A percentile compares a stretch with the other conserved stretches of the same genome.
phyloP scores from a whole-genome alignment of 2,888 invertebrate species.

The Ennomos quercinarius region DNA sequence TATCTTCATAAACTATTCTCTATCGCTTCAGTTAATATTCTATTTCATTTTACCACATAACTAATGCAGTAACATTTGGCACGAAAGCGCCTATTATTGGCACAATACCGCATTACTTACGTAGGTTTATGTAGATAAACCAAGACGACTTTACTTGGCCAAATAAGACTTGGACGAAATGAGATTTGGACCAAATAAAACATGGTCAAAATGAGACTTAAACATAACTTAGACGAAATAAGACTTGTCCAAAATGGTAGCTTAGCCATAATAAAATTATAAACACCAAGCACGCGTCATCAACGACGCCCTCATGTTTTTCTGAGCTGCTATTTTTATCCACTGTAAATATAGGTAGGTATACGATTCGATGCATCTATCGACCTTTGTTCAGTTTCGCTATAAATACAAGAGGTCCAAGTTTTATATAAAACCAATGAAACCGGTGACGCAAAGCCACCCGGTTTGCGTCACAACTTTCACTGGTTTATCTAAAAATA shows the following conservation, averaged over 20 bases:
- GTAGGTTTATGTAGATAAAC: too few relatives aligned
- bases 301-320: slow-evolving; percentile 16
- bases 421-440: slow-evolving; percentile 33
- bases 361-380: slow-evolving; percentile 34
- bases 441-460: slow-evolving; percentile 26
- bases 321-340: slow-evolving; percentile 30
- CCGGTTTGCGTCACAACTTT: background rate
- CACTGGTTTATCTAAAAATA: slow-evolving; percentile 29
- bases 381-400: slow-evolving; percentile 35
- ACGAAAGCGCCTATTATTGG: slow-evolving; percentile 4
- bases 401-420: slow-evolving; percentile 27
- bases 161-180: too few relatives aligned
- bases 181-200: too few relatives aligned
- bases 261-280: too few relatives aligned
- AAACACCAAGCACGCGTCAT: too few relatives aligned
- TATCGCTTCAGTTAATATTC: slow-evolving; percentile 12
- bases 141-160: too few relatives aligned
- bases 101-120: background rate
- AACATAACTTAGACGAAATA: too few relatives aligned
- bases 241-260: too few relatives aligned
- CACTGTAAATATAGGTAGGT: slow-evolving; percentile 7
- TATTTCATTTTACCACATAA: slow-evolving; percentile 17
- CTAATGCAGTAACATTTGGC: slow-evolving; percentile 1
- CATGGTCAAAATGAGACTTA: too few relatives aligned
- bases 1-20: slow-evolving; percentile 26